Evolutionary conservation across 30 jellyfish, hydroid and myxozoan genomes (phyloP).

Genomic region (Nemopilema nomurai): DNA sequence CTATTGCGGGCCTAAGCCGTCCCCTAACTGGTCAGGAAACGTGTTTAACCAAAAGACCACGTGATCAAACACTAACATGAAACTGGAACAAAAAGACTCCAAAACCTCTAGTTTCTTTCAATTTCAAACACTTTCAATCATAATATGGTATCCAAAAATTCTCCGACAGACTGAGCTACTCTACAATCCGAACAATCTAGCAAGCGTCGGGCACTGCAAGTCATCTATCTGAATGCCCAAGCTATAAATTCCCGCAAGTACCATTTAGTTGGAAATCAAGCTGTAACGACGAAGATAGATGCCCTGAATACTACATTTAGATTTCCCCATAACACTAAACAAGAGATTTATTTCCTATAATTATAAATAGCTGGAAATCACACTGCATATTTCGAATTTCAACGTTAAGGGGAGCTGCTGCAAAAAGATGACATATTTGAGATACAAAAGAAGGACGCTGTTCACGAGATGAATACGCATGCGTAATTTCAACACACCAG

Average conservation of each 20-base stretch:
- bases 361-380: neutral
- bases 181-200: neutral
- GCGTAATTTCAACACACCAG: neutral
- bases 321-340: neutral
- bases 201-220: neutral
- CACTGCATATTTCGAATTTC: neutral
- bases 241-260: too few relatives aligned
- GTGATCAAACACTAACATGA: conserved; percentile 11
- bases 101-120: neutral
- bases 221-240: neutral
- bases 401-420: neutral
- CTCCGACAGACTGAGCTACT: neutral
- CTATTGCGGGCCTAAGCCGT: conserved; percentile 49
- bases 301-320: neutral
- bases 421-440: neutral
- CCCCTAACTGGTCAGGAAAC: conserved; percentile 47
- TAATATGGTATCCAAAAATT: neutral
- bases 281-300: neutral
- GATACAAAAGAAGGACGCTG: neutral
- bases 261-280: neutral
- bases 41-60: conserved; percentile 43
- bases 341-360: neutral
- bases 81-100: neutral
- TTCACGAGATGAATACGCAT: neutral
- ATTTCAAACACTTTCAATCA: neutral